Evolutionary conservation across 2,797 vertebrate genomes (phyloP), one percentile per base, ranked within the genome.

Genomic region (Discoglossus pictus): DNA sequence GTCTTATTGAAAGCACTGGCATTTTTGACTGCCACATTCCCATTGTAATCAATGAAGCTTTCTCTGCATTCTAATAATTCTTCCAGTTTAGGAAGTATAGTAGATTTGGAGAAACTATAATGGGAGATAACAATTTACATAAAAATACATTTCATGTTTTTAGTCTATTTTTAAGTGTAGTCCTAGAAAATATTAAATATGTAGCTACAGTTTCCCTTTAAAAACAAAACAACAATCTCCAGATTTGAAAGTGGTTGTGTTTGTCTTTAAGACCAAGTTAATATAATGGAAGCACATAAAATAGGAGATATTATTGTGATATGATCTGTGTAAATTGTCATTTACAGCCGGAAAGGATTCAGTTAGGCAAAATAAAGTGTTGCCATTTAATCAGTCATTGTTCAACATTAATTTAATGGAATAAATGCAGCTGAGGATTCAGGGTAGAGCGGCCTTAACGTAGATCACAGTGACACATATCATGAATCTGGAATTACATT

Each of bases 251-350:
- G 2, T 20, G 21, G 0, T 7, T 46, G 38, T 18, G 13, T 42
- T 59, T 23, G 38, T 40, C 70, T 47, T 47, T 40, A 60, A 20
- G 46, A 24, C 23, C 54, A n/a, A 31, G 43, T 61, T 0, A 0
- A 31, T 34, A 7, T 48, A 46, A 53, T 31, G 23, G 21, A 72
- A 61, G 56, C 59, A 23, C 21, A 60, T 58, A 52, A n/a, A 47
- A 21, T 5, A 9, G 7, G 7, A 11, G 1, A 40, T 17, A 50
- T 3, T 62, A 1, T 68, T 68, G 65, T 60, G 65, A 68, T 68
- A 68, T 61, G 55, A 68, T 68, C 55, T 68, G 55, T 68, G 65
- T 47, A 68, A 68, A 68, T 68, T 68, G 65, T 68, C 65, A 61
- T 51, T 59, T 62, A 6, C 1, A 43, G 25, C 7, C 20, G 38